Evolutionary conservation across 2,888 invertebrate genomes (phyloP), one percentile per base, ranked within the genome.

Genomic region (Andrena flavipes): DNA sequence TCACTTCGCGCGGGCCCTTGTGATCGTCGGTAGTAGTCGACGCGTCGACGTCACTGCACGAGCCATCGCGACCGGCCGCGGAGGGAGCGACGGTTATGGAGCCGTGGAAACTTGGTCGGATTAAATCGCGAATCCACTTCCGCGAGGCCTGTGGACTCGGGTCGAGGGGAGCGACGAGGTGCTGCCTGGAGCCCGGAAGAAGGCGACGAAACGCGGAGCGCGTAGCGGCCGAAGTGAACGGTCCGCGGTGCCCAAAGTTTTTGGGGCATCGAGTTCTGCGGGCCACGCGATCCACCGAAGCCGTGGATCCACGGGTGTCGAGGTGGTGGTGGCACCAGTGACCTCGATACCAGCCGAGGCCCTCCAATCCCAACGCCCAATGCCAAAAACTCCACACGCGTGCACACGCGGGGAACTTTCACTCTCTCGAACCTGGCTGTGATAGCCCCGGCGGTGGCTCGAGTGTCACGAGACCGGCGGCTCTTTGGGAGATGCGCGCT

Each of bases 321-420:
- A 29, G 87, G 91, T 87, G 89, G 91, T 92, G 92, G 93, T 92
- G 93, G 93, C 92, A 93, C 88, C 90, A 88, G 90, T 94, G 94
- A 93, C 94, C 94, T 94, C 94, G 93, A 94, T 93, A 92, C 88
- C 87, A 89, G 85, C 86, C 90, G 90, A 89, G 90, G 87, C 89
- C 91, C 91, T 88, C 92, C 92, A 91, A 91, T 91, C 91, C 87
- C 88, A 89, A 91, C 88, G 88, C 89, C 91, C 92, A 93, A 93
- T 93, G 92, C 93, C 93, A 91, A 92, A 93, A 93, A 91, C 91
- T 88, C 88, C 88, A 86, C 90, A 83, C 88, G 84, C 80, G 85
- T 87, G 63, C 70, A 33, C 20, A 81, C 84, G 71, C 82, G 76
- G 73, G 56, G 82, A 88, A 90, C 90, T 90, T 90, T 90, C 90